Percentiles rank a stretch among this genome's conserved stretches.
These are phyloP conservation scores for Allobates femoralis DNA, from an alignment of 2,797 vertebrate species.

Conservation along the genomic window DNA sequence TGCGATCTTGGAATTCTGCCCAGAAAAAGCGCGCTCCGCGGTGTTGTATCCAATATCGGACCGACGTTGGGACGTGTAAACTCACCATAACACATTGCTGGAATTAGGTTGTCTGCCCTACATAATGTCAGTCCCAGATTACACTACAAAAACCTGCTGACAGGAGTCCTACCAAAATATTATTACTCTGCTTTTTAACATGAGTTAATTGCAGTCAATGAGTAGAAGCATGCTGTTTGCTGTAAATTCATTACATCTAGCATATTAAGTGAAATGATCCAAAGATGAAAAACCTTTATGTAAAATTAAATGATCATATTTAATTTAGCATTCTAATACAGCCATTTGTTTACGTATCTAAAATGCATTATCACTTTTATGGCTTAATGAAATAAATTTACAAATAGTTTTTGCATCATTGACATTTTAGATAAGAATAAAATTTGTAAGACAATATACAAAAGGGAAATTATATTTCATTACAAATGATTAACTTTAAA, in stretches of 20 bases:
- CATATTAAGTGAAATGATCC: slow-evolving; percentile 51
- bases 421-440: background rate
- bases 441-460: background rate
- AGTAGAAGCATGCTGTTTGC: slow-evolving; percentile 7
- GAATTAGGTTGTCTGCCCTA: no score
- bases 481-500: background rate
- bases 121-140: no score
- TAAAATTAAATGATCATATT: slow-evolving; percentile 66
- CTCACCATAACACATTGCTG: no score
- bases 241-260: slow-evolving; percentile 12
- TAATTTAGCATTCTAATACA: slow-evolving; percentile 63
- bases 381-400: slow-evolving; percentile 12
- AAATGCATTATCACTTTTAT: background rate
- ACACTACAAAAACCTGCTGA: no score
- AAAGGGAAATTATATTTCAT: background rate
- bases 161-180: background rate
- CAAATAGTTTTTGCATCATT: slow-evolving; percentile 22
- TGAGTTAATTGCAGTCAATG: slow-evolving; percentile 13
- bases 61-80: no score
- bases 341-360: background rate
- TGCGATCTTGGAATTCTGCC: no score
- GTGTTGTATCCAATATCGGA: no score
- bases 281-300: slow-evolving; percentile 65
- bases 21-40: no score
- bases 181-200: background rate